Percentiles rank a stretch among this genome's conserved stretches.
Conservation (phyloP, 2,797 vertebrate genomes). For the Sciaenops ocellatus region DNA sequence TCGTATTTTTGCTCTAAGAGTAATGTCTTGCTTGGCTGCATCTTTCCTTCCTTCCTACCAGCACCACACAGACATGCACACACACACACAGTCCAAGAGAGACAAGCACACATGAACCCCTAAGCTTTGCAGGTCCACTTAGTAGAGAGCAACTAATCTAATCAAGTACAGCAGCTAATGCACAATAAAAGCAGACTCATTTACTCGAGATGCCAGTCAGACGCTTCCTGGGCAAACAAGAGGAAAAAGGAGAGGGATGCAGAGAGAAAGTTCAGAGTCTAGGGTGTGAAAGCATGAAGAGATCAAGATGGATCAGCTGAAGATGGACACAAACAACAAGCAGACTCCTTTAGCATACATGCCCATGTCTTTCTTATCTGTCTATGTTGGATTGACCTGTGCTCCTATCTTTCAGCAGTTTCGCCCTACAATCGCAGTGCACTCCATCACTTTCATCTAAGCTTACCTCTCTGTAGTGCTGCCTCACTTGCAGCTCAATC, state of each 20-base stretch:
- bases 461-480: constrained; percentile 56
- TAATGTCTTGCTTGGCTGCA: constrained; percentile 41
- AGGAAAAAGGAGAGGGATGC: constrained; percentile 23
- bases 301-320: constrained; percentile 33
- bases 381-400: constrained; percentile 1
- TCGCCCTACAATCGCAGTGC: constrained; percentile 3
- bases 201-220: constrained; percentile 68
- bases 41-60: constrained; percentile 14
- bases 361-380: constrained; percentile 19
- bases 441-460: constrained; percentile 9
- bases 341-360: constrained; percentile 4
- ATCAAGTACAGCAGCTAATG: constrained; percentile 78
- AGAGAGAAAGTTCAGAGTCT: constrained; percentile 62
- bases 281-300: constrained; percentile 43
- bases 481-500: constrained; percentile 61
- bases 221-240: constrained; percentile 53
- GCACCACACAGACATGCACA: constrained; percentile 7
- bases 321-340: constrained; percentile 27
- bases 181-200: constrained; percentile 75
- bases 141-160: constrained; percentile 75
- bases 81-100: constrained; percentile 31
- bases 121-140: constrained; percentile 74
- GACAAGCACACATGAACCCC: constrained; percentile 61
- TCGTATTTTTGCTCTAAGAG: constrained; percentile 25
- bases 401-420: constrained; percentile 25